These are phyloP conservation scores for Rhinogobio ventralis DNA, from an alignment of 2,797 vertebrate genomes.

Conservation along the genomic window DNA sequence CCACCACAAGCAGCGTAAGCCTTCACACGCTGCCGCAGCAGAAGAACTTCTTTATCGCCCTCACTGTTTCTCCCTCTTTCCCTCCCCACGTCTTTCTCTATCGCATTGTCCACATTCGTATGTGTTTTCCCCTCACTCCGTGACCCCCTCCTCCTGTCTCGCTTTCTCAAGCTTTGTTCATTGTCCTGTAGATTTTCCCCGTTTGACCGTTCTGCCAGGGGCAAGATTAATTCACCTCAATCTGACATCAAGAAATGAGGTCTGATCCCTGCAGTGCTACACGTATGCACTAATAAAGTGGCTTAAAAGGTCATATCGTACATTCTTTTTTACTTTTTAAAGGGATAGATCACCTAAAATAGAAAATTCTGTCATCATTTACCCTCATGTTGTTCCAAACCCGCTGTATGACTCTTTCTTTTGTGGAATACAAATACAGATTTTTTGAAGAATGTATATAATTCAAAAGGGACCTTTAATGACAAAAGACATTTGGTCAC, in stretches of 20 bases:
- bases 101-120: slow-evolving; percentile 9
- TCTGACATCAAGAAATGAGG: slow-evolving; percentile 18
- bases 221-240: slow-evolving; percentile 28
- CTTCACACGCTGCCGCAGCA: slow-evolving; percentile 45
- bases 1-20: slow-evolving; percentile 62
- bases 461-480: neutral
- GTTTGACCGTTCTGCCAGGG: slow-evolving; percentile 3
- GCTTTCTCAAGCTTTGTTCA: neutral
- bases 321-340: neutral
- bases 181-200: neutral
- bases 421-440: neutral
- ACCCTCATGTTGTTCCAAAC: neutral
- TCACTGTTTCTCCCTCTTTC: slow-evolving; percentile 11
- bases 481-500: neutral
- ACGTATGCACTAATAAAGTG: neutral
- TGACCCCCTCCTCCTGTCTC: slow-evolving; percentile 19
- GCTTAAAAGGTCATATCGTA: neutral
- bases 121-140: neutral
- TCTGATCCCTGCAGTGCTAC: slow-evolving; percentile 5
- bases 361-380: neutral
- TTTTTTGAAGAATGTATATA: neutral
- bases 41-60: slow-evolving; percentile 36
- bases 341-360: neutral
- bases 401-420: neutral
- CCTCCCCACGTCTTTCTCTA: neutral